Base-by-base conservation (phyloP, 1,140 invertebrate species). In the Hyposmocoma kahamanoa region DNA sequence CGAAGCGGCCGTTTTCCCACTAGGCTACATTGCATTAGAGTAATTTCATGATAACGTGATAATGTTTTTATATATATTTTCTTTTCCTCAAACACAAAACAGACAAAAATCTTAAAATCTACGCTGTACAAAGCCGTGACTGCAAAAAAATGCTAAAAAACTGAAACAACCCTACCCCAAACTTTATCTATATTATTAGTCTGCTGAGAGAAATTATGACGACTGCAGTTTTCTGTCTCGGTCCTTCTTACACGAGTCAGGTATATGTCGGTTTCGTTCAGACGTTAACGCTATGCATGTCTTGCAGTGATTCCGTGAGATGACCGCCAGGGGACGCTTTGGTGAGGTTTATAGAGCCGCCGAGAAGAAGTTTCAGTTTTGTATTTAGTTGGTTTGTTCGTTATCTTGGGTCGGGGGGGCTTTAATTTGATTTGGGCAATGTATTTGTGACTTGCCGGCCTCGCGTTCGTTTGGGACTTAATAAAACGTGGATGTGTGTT, bases 151-250 rank as follows among this genome's bases (percentile, higher is more conserved):
- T 36, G 32, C 11, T 36, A 11, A 17, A 36, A 36, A n/a, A 36
- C 32, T 3, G 10, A n/a, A 36, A 36, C 32, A 36, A 36, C 53
- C 32, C 47, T 54, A 54, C 50, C 60, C 49, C 59, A 56, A 38
- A 53, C 57, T 72, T 74, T 77, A 74, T 77, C 74, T 78, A 68
- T 78, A 74, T 74, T 78, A 74, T 78, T 72, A 75, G 69, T 74
- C 72, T 73, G 65, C 67, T 53, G 57, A 56, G 61, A 62, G 59
- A 80, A 80, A 73, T 80, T 80, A 80, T 80, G 76, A 80, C 73
- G 69, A 80, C 76, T 80, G 76, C 76, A 77, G 73, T 30, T 17
- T n/a, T 15, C 32, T 15, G 13, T 55, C 62, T 32, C 56, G 24
- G 24, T 64, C 65, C n/a, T 30, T 46, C 58, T 19, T 47, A 4